A percentile compares a stretch with the other conserved stretches of the same genome.
Conservation (phyloP, 37 sponge, comb jelly and placozoan species). For the Tethya wilhelma region DNA sequence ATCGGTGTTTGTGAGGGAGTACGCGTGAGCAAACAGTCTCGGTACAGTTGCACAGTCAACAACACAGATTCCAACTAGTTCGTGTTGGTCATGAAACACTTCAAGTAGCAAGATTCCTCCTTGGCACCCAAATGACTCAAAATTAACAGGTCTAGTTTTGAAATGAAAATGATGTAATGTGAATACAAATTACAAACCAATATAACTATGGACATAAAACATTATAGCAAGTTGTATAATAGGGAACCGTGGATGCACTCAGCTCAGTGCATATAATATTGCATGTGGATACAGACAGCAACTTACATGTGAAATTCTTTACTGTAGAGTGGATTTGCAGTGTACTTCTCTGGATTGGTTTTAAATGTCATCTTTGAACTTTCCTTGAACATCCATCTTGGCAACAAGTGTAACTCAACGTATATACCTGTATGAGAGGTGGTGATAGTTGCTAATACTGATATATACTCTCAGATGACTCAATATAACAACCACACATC, state of each 20-base stretch:
- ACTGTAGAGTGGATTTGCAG: conserved; percentile 1
- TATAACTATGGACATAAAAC: no score
- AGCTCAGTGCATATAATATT: no score
- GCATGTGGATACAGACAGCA: background rate
- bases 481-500: background rate
- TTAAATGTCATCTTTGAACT: background rate
- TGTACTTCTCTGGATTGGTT: background rate
- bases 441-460: background rate
- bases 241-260: no score
- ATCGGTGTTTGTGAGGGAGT: background rate
- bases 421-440: background rate
- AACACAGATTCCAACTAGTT: background rate
- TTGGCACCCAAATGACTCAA: background rate
- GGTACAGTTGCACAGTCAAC: background rate
- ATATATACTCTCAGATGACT: background rate
- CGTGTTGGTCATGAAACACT: background rate
- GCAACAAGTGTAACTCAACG: conserved; percentile 13
- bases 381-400: background rate
- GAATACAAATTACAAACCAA: background rate
- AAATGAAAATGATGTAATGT: background rate
- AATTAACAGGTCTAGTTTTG: background rate
- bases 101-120: background rate
- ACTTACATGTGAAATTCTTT: conserved; percentile 15
- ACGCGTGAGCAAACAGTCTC: background rate
- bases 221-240: no score